Conservation (phyloP, 2,797 vertebrate species). For the Columba guinea region DNA sequence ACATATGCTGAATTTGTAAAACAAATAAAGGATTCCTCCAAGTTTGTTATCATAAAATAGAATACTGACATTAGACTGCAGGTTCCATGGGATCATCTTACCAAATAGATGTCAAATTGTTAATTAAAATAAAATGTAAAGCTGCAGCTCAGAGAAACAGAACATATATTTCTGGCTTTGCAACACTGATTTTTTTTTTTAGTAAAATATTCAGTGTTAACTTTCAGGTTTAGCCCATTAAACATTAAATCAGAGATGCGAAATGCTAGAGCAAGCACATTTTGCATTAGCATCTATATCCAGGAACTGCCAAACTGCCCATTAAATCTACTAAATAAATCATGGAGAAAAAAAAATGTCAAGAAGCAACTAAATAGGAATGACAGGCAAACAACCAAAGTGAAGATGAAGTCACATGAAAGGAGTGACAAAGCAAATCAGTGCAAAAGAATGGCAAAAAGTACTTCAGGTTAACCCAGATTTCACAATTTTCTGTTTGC, state of each 20-base stretch:
- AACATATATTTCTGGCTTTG: neutral
- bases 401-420: slow-evolving; percentile 39
- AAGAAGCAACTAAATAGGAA: neutral
- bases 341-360: neutral
- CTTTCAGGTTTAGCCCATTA: neutral
- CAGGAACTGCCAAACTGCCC: slow-evolving; percentile 15
- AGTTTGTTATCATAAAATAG: neutral
- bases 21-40: neutral
- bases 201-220: neutral
- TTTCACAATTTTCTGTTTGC: neutral
- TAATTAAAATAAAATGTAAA: neutral
- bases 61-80: neutral
- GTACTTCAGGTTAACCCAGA: neutral
- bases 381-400: slow-evolving; percentile 19
- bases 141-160: neutral
- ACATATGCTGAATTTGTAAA: neutral
- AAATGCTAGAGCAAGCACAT: neutral
- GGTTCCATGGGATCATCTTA: neutral
- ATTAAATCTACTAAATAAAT: slow-evolving; percentile 41
- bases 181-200: neutral
- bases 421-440: slow-evolving; percentile 42
- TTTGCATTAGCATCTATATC: neutral
- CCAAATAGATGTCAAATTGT: neutral
- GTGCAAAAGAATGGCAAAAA: neutral
- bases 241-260: neutral